These are phyloP conservation scores for Paraescarpia echinospica DNA, from an alignment of 1,140 invertebrate species.

Conservation along the genomic window DNA sequence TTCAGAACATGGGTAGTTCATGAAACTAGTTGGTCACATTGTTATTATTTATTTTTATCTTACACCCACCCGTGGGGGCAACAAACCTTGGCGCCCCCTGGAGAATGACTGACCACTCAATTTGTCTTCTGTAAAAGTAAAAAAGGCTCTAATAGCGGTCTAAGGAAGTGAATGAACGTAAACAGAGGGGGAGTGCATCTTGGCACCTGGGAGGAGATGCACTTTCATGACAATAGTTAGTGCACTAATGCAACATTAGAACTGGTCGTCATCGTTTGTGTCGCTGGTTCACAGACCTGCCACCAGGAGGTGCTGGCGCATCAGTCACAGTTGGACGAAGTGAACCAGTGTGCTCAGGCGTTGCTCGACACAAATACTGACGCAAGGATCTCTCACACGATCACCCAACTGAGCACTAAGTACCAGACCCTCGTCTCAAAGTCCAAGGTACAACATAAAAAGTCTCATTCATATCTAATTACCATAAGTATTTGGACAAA, in stretches of 20 bases:
- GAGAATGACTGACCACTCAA: too few species aligned
- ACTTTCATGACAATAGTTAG: too few species aligned
- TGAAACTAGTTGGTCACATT: not conserved
- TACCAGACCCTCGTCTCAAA: conserved; percentile 88
- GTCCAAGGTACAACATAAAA: conserved; percentile 65
- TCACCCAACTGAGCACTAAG: conserved; percentile 83
- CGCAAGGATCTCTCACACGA: conserved; percentile 87
- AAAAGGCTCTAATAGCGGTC: too few species aligned
- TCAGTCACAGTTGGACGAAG: conserved; percentile 46
- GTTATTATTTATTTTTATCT: too few species aligned
- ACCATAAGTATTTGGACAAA: too few species aligned
- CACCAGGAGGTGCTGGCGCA: conserved; percentile 20
- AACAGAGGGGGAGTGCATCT: too few species aligned
- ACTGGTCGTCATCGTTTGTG: not conserved
- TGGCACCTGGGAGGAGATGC: too few species aligned
- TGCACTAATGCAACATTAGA: too few species aligned
- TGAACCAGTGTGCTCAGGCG: conserved; percentile 52
- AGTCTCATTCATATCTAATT: not conserved
- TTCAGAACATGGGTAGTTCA: not conserved
- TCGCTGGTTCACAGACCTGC: not conserved
- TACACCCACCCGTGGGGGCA: too few species aligned
- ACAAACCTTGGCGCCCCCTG: too few species aligned
- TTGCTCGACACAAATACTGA: conserved; percentile 63
- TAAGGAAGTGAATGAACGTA: too few species aligned
- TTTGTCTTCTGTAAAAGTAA: too few species aligned